phyloP scores from a whole-genome alignment of 2,888 invertebrate species.

The Epinotia brunnichana region DNA sequence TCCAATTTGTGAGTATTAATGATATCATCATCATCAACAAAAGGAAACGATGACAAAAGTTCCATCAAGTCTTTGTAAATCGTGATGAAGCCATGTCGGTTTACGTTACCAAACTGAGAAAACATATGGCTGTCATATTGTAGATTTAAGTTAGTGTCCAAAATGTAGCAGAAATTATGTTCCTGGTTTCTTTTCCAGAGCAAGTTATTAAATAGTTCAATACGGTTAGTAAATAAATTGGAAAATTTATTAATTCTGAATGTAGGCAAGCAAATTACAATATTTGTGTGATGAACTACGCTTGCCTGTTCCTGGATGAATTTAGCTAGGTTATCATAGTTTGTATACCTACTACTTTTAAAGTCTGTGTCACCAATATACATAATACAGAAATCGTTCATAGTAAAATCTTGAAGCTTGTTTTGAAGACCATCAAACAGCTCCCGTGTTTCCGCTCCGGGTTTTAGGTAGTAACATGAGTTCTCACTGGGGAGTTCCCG shows the following conservation, averaged over 20 bases:
- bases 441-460: not conserved
- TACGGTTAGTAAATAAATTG: no score
- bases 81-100: not conserved
- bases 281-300: not conserved
- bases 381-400: conserved; percentile 12
- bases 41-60: not conserved
- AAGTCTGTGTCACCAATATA: conserved; percentile 6
- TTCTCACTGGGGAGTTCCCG: not conserved
- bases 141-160: conserved; percentile 14
- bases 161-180: not conserved
- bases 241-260: conserved; percentile 3
- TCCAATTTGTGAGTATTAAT: no score
- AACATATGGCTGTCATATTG: conserved; percentile 2
- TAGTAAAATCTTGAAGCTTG: conserved; percentile 4
- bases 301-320: conserved; percentile 2
- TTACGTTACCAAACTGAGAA: conserved; percentile 7
- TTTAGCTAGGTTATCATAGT: not conserved
- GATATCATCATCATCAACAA: not conserved
- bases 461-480: not conserved
- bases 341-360: conserved; percentile 1
- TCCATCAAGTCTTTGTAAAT: not conserved
- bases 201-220: not conserved
- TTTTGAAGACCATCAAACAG: not conserved
- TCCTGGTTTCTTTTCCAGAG: not conserved
- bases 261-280: conserved; percentile 9